Evolutionary conservation across 2,113 vertebrate species (phyloP), one percentile per base, ranked within the genome.

Genomic region (Triplophysa rosa): DNA sequence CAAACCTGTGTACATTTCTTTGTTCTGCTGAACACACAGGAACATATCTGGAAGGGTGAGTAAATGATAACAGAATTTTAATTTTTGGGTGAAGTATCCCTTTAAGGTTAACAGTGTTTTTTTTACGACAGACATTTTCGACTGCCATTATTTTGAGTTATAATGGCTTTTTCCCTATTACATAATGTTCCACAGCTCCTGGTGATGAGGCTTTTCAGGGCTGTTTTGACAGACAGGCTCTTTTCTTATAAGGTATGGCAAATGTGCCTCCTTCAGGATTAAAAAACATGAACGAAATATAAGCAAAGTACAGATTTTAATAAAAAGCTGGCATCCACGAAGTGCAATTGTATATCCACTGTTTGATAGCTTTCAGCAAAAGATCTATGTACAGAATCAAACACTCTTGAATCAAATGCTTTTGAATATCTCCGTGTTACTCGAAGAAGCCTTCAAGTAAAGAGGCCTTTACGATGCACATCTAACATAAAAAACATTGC

Each of bases 291-390:
- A 80, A 63, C 4, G 67, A 54, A 16, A 77, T 85, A 87, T 82
- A 82, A 76, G 62, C 69, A 86, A 72, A 45, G 84, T 87, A 85
- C 91, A 92, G 90, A 86, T 91, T 90, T 92, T 84, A 87, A 92
- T 92, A 91, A 91, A 89, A 83, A 59, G 54, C 86, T 89, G 86
- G 86, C 86, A 82, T 90, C 85, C 80, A 84, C 82, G 83, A 84
- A 91, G 90, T 85, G 89, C 87, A 86, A 89, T 87, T 89, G 90
- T 91, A 91, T 92, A 91, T 91, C 65, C 83, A 85, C 77, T 80
- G 14, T 79, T 83, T 90, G 88, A 87, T 89, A 85, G 83, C 83
- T 87, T 63, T 77, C 83, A 85, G 82, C 86, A 87, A 66, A 69
- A 84, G 7, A 16, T 58, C 74, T 87, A 84, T 88, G 81, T 87